Evolutionary conservation across 2,113 vertebrate species (phyloP).

Genomic region (Cairina moschata): DNA sequence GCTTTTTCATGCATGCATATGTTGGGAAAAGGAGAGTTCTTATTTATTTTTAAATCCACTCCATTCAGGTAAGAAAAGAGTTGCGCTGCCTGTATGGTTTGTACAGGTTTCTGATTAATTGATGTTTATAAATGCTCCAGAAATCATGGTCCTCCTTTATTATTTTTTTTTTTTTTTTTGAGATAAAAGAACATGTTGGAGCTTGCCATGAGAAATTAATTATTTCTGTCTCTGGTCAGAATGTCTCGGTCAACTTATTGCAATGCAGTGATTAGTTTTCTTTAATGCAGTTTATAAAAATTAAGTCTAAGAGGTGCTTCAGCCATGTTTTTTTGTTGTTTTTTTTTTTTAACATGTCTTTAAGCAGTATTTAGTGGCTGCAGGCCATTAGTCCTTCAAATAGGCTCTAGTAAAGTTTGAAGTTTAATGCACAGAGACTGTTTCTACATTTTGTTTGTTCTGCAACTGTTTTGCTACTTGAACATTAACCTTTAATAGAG

Average conservation of each 20-base stretch:
- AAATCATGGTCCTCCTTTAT: constrained; percentile 11
- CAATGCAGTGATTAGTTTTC: constrained; percentile 65
- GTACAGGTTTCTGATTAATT: constrained; percentile 37
- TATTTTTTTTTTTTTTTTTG: not conserved
- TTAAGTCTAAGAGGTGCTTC: constrained; percentile 70
- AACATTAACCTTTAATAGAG: constrained; percentile 80
- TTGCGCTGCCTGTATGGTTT: not conserved
- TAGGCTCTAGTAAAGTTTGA: constrained; percentile 58
- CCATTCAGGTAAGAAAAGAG: not conserved
- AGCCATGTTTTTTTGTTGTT: constrained; percentile 48
- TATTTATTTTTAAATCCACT: not conserved
- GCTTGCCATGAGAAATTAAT: constrained; percentile 37
- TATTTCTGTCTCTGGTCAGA: constrained; percentile 45
- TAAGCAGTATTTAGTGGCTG: constrained; percentile 68
- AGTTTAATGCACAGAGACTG: constrained; percentile 63
- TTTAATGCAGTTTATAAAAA: constrained; percentile 72
- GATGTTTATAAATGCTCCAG: constrained; percentile 57
- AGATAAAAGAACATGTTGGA: constrained; percentile 26
- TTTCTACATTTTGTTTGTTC: constrained; percentile 72
- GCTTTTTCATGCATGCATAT: constrained; percentile 5
- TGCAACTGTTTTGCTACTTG: constrained; percentile 73
- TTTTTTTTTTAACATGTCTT: constrained; percentile 70
- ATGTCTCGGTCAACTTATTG: constrained; percentile 52
- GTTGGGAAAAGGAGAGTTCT: not conserved
- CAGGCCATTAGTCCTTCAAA: constrained; percentile 70